Conservation (phyloP, 2,888 invertebrate genomes). For the Gymnocheta viridis region DNA sequence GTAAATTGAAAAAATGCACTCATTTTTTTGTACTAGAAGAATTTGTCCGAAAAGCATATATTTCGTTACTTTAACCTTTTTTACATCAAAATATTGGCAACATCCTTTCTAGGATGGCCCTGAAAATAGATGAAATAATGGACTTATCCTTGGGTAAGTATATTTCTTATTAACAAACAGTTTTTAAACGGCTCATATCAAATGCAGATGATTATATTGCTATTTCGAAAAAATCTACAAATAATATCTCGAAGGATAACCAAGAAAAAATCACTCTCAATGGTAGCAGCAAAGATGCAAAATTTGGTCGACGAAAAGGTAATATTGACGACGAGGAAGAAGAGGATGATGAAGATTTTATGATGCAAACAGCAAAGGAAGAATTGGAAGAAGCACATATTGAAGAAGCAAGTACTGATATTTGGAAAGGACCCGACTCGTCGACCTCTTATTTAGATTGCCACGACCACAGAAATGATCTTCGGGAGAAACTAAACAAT, state of each 20-base stretch:
- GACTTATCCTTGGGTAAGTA: conserved; percentile 71
- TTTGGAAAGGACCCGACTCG: conserved; percentile 71
- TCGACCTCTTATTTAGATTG: conserved; percentile 62
- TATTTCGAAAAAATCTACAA: conserved; percentile 48
- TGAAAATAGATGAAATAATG: conserved; percentile 66
- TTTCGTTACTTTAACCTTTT: conserved; percentile 5
- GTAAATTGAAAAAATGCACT: conserved; percentile 50
- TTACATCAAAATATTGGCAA: conserved; percentile 17
- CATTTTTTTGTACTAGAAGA: neutral
- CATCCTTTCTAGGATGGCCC: conserved; percentile 63
- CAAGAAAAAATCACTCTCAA: neutral
- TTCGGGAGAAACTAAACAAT: conserved; percentile 67
- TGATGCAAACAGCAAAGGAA: neutral
- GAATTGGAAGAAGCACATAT: neutral
- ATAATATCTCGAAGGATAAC: neutral
- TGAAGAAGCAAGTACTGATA: conserved; percentile 32
- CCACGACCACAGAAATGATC: conserved; percentile 52
- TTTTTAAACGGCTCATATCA: neutral
- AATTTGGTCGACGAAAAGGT: conserved; percentile 61
- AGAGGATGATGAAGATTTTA: conserved; percentile 57
- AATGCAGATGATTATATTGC: conserved; percentile 67
- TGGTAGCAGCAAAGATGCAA: conserved; percentile 36
- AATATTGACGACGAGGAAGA: conserved; percentile 64
- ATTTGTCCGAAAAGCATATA: neutral
- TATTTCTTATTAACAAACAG: neutral